Evolutionary conservation across 2,113 vertebrate genomes (phyloP).

Genomic region (Danionella cerebrum): DNA sequence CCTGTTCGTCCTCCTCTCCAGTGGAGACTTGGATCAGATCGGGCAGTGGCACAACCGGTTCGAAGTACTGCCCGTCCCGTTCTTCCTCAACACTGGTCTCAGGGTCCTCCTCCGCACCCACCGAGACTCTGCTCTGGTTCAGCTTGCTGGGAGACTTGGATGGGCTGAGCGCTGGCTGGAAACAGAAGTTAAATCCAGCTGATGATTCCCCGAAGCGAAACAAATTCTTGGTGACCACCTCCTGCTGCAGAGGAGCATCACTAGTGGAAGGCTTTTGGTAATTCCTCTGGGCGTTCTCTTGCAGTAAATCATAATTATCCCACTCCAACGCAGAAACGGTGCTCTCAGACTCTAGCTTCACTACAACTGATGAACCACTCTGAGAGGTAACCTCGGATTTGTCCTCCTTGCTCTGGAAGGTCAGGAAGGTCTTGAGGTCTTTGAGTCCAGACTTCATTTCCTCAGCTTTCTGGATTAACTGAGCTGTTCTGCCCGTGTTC

Average conservation of each 20-base stretch:
- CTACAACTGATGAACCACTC: constrained; percentile 52
- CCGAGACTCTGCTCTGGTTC: constrained; percentile 81
- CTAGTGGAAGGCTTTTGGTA: constrained; percentile 76
- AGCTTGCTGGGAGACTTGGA: constrained; percentile 87
- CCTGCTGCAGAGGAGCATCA: constrained; percentile 75
- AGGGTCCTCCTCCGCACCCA: constrained; percentile 87
- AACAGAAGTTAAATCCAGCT: constrained; percentile 89
- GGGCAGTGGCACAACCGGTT: constrained; percentile 90
- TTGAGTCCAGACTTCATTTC: constrained; percentile 97
- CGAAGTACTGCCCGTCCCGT: constrained; percentile 88
- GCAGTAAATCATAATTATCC: constrained; percentile 88
- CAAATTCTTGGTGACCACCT: constrained; percentile 80
- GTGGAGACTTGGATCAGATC: constrained; percentile 87
- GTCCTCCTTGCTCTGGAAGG: constrained; percentile 76
- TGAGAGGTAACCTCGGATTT: constrained; percentile 37
- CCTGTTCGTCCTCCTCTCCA: constrained; percentile 91
- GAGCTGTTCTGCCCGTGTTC: constrained; percentile 86
- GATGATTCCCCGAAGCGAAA: constrained; percentile 93
- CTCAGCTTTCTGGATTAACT: constrained; percentile 92
- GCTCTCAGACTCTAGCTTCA: constrained; percentile 69
- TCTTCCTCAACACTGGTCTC: constrained; percentile 88
- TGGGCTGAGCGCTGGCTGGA: constrained; percentile 88
- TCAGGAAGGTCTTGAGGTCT: constrained; percentile 88
- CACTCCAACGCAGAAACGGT: constrained; percentile 81
- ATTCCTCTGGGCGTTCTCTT: constrained; percentile 77